Evolutionary conservation across 1,140 invertebrate species (phyloP), one percentile per base, ranked within the genome.

Genomic region (Pseudomyrmex concolor): DNA sequence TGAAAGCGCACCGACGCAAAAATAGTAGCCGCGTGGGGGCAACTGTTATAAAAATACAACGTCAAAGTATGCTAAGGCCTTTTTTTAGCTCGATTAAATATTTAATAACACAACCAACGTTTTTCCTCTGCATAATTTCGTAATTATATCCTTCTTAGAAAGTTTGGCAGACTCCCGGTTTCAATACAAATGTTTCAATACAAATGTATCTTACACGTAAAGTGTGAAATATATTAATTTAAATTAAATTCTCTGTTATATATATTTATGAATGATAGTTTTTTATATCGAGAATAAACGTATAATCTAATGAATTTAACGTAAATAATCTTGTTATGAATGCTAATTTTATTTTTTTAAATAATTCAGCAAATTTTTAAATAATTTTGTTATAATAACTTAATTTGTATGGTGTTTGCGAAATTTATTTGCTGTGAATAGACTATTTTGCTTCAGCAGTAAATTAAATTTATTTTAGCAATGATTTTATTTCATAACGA

Each of bases 1-100:
- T 48, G 76, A 78, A 68, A 78, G 51, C 25, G 2, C n/a, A 45
- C 4, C 48, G 54, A 70, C 34, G 34, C 34, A 34, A 78, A 78
- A 78, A 78, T 78, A 70, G 51, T 48, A 57, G 34, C 34, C 34
- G 34, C 17, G 48, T 59, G 34, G 51, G 45, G 51, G 0, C 70
- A 78, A 48, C 15, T 2, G 64, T 59, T 34, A 57, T 59, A 70
- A 78, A 78, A 78, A 78, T 78, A 78, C 19, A 15, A 1, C 50
- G 9, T 68, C 7, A 25, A 78, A 59, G 64, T 68, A 78, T 13
- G 3, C 19, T n/a, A 45, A 67, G 15, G 50, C 45, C 22, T 78
- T 66, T 12, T 78, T 48, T 59, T 22, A 77, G 13, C 62, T 68
- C 57, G 64, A 78, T 70, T 2, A 45, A 78, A 70, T 12, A 70